phyloP scores from a whole-genome alignment of 1,140 invertebrate genomes.

The Helicoverpa armigera region DNA sequence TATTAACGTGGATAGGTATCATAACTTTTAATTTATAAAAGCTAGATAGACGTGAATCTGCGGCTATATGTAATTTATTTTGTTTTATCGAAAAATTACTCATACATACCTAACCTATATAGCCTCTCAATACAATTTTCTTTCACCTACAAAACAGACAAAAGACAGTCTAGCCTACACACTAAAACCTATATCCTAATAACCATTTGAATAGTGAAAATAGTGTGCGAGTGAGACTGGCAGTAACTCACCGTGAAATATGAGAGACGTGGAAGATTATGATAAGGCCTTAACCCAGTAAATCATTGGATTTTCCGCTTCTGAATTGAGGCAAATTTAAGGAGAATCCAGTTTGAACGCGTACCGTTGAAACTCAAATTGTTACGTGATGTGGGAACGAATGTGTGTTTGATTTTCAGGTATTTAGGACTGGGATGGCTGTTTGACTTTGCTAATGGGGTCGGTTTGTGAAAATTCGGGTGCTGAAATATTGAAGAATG shows the following conservation, averaged over 20 bases:
- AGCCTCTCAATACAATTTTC: background rate
- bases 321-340: conserved; percentile 81
- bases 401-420: conserved; percentile 40
- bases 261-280: conserved; percentile 83
- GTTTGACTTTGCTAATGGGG: conserved; percentile 19
- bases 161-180: background rate
- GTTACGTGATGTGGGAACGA: conserved; percentile 50
- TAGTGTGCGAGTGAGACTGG: conserved; percentile 46
- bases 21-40: too few species aligned
- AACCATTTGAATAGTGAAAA: conserved; percentile 51
- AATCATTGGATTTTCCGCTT: conserved; percentile 81
- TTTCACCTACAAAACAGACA: background rate
- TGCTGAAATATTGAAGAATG: background rate
- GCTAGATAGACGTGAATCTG: too few species aligned
- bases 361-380: conserved; percentile 48
- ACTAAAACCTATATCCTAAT: background rate
- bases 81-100: too few species aligned
- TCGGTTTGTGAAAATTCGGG: background rate
- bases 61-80: too few species aligned
- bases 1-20: too few species aligned
- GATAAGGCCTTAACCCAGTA: conserved; percentile 80
- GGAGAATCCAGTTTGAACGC: conserved; percentile 60
- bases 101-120: too few species aligned
- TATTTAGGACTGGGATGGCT: conserved; percentile 16
- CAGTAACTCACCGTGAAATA: conserved; percentile 79